Conservation (phyloP, 1,140 invertebrate genomes). For the Hetaerina americana region DNA sequence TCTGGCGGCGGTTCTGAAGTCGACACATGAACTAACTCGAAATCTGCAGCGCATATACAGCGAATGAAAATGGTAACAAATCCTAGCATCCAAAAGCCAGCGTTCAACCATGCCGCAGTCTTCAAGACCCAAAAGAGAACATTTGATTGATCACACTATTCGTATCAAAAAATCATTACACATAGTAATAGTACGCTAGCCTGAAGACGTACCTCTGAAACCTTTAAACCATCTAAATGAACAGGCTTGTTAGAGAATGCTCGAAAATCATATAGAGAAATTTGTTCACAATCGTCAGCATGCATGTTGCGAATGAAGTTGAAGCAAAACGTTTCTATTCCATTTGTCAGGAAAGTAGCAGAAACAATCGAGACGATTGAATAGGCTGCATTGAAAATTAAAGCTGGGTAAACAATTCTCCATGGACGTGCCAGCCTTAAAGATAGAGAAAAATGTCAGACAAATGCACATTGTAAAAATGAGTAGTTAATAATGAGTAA, state of each 20-base stretch:
- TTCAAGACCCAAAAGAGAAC: not conserved
- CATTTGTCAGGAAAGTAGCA: not conserved
- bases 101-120: not conserved
- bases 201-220: not conserved
- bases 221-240: not conserved
- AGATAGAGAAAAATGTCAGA: not conserved
- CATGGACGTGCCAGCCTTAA: conserved; percentile 7
- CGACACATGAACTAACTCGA: not conserved
- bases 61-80: not conserved
- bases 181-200: no score
- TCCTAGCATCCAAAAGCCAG: not conserved
- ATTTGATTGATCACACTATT: no score
- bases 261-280: not conserved
- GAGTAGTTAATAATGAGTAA: no score
- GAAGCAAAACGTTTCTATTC: conserved; percentile 1
- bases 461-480: no score
- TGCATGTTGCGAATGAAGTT: not conserved
- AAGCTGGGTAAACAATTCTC: conserved; percentile 8
- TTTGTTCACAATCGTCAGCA: not conserved
- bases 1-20: no score
- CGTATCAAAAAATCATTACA: no score
- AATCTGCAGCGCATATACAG: not conserved
- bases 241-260: not conserved
- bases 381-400: conserved; percentile 7
- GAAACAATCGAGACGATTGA: not conserved